Conservation (phyloP, 2,888 invertebrate genomes). For the Drosophila neotestacea region DNA sequence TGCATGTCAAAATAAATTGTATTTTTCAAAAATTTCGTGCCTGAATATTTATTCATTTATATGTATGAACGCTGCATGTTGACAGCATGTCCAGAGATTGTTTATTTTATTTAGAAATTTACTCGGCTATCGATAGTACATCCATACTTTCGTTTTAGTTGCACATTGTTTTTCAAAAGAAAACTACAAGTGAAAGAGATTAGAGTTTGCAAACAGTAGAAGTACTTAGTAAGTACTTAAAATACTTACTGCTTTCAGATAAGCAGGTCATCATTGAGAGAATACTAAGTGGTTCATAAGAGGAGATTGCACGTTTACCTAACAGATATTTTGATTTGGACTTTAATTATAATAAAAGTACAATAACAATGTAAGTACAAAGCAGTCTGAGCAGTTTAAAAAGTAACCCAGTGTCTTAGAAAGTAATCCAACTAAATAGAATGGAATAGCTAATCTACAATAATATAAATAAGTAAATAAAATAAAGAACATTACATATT, state of each 20-base stretch:
- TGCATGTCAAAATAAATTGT: conserved; percentile 11
- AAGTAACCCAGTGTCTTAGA: too few species aligned
- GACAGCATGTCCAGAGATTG: conserved; percentile 5
- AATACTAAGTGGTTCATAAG: neutral
- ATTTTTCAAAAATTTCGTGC: conserved; percentile 20
- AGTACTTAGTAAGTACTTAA: neutral
- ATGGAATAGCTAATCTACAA: too few species aligned
- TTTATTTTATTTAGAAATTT: conserved; percentile 21
- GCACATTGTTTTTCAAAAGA: neutral
- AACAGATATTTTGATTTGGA: too few species aligned
- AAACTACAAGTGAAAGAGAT: conserved; percentile 5
- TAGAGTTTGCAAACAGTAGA: conserved; percentile 1
- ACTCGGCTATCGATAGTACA: conserved; percentile 23
- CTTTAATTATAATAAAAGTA: too few species aligned
- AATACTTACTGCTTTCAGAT: neutral
- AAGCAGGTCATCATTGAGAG: neutral
- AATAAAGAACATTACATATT: too few species aligned
- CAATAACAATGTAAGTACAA: too few species aligned
- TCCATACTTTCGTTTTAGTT: neutral
- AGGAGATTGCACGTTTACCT: too few species aligned
- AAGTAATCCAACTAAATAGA: too few species aligned
- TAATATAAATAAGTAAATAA: too few species aligned
- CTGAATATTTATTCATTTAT: conserved; percentile 17
- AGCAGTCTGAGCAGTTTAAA: too few species aligned
- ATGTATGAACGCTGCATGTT: conserved; percentile 17